Percentiles rank a stretch among this genome's conserved stretches.
phyloP scores from a whole-genome alignment of 2,888 invertebrate species.

The Acrobasis consociella region DNA sequence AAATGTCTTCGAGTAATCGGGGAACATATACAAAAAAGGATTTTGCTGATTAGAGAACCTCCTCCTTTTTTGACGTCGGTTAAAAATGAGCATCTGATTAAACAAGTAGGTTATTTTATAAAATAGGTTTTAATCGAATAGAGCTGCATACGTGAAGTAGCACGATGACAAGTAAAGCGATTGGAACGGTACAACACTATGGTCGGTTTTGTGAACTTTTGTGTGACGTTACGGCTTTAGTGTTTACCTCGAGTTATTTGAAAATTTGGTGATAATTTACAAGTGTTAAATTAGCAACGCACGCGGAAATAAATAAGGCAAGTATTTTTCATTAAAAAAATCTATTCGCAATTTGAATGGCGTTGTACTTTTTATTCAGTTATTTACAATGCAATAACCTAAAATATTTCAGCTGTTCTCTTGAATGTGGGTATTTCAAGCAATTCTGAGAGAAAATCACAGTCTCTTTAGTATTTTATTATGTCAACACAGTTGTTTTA shows the following conservation, averaged over 20 bases:
- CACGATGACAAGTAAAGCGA: background rate
- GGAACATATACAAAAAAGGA: too few species aligned
- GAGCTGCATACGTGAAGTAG: too few species aligned
- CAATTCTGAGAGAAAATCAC: background rate
- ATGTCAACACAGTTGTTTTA: background rate
- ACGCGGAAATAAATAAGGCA: constrained; percentile 51
- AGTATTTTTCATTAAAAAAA: constrained; percentile 39
- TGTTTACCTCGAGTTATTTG: constrained; percentile 72
- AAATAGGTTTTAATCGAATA: background rate
- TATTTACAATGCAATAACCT: constrained; percentile 21
- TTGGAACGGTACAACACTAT: constrained; percentile 28
- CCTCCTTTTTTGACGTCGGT: too few species aligned
- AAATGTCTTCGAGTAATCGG: too few species aligned
- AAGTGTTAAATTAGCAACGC: constrained; percentile 60
- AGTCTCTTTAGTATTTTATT: background rate
- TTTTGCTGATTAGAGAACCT: too few species aligned
- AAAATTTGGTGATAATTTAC: constrained; percentile 75
- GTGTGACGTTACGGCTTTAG: constrained; percentile 53
- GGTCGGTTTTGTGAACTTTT: constrained; percentile 35
- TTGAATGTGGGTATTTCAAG: background rate
- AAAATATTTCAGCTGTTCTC: constrained; percentile 18
- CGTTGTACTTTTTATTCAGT: constrained; percentile 1
- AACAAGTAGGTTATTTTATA: too few species aligned
- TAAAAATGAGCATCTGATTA: too few species aligned
- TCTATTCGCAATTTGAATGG: background rate